Evolutionary conservation across 1,140 invertebrate genomes (phyloP).

Genomic region (Drosophila ercepeae): DNA sequence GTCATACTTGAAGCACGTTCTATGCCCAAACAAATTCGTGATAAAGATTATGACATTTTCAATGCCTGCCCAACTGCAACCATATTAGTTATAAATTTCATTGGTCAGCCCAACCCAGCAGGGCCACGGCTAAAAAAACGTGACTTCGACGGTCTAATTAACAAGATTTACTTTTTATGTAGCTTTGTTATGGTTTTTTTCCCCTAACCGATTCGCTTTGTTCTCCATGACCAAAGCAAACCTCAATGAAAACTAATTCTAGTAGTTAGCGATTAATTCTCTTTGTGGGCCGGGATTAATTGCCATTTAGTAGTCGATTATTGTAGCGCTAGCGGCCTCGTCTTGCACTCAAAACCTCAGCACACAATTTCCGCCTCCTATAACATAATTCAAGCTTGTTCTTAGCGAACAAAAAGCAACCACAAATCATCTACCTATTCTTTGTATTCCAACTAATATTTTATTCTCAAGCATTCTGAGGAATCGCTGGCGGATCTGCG

Average conservation of each 20-base stretch:
- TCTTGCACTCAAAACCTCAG: slow-evolving; percentile 48
- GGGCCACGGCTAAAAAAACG: slow-evolving; percentile 38
- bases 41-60: slow-evolving; percentile 52
- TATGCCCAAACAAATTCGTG: slow-evolving; percentile 49
- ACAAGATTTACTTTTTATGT: slow-evolving; percentile 38
- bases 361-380: slow-evolving; percentile 62
- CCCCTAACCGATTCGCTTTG: slow-evolving; percentile 11
- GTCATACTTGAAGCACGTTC: slow-evolving; percentile 30
- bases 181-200: slow-evolving; percentile 16
- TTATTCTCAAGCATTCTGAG: slow-evolving; percentile 1
- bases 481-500: slow-evolving; percentile 34
- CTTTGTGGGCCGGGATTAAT: slow-evolving; percentile 46
- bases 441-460: not conserved
- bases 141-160: slow-evolving; percentile 68
- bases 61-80: slow-evolving; percentile 13
- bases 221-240: slow-evolving; percentile 27
- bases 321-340: slow-evolving; percentile 38
- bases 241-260: slow-evolving; percentile 44
- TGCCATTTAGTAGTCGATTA: slow-evolving; percentile 60
- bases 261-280: slow-evolving; percentile 62
- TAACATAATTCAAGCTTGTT: slow-evolving; percentile 47
- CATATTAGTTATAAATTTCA: slow-evolving; percentile 65
- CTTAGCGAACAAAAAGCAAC: slow-evolving; percentile 9
- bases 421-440: slow-evolving; percentile 49
- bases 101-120: slow-evolving; percentile 36